phyloP scores from a whole-genome alignment of 1,140 invertebrate genomes.

The Danaus melanippus region DNA sequence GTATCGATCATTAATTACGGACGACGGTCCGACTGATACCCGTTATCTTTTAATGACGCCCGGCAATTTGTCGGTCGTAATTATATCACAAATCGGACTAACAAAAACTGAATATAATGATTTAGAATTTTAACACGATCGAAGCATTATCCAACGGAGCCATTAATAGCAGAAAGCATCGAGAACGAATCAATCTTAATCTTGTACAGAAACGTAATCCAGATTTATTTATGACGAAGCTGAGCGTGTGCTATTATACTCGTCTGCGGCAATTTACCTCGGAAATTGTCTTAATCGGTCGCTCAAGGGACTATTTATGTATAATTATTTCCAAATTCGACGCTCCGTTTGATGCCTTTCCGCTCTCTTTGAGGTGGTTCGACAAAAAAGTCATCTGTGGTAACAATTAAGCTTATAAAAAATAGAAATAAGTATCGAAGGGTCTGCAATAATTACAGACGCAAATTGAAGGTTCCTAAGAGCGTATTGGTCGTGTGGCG shows the following conservation, averaged over 20 bases:
- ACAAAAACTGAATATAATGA: slow-evolving; percentile 61
- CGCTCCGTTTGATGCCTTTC: slow-evolving; percentile 70
- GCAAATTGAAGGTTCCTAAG: slow-evolving; percentile 68
- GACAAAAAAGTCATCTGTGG: slow-evolving; percentile 72
- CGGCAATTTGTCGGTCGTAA: slow-evolving; percentile 66
- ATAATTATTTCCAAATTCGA: slow-evolving; percentile 73
- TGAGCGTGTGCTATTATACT: slow-evolving; percentile 69
- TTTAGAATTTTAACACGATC: slow-evolving; percentile 65
- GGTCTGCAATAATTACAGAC: slow-evolving; percentile 71
- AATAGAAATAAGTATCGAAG: slow-evolving; percentile 71
- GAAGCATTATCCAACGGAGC: slow-evolving; percentile 52
- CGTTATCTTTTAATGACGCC: slow-evolving; percentile 64
- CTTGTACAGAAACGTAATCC: slow-evolving; percentile 70
- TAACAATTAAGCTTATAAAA: slow-evolving; percentile 69
- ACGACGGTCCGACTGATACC: slow-evolving; percentile 43
- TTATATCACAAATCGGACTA: slow-evolving; percentile 60
- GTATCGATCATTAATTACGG: slow-evolving; percentile 70
- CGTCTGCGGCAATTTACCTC: slow-evolving; percentile 71
- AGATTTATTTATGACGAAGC: slow-evolving; percentile 70
- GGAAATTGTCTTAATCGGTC: slow-evolving; percentile 71
- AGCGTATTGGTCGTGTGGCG: slow-evolving; percentile 50
- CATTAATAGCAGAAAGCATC: slow-evolving; percentile 68
- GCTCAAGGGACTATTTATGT: slow-evolving; percentile 73
- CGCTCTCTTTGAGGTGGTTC: slow-evolving; percentile 70
- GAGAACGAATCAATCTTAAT: slow-evolving; percentile 72